Base-by-base conservation (phyloP, 1,140 invertebrate species). In the Bombus breviceps region DNA sequence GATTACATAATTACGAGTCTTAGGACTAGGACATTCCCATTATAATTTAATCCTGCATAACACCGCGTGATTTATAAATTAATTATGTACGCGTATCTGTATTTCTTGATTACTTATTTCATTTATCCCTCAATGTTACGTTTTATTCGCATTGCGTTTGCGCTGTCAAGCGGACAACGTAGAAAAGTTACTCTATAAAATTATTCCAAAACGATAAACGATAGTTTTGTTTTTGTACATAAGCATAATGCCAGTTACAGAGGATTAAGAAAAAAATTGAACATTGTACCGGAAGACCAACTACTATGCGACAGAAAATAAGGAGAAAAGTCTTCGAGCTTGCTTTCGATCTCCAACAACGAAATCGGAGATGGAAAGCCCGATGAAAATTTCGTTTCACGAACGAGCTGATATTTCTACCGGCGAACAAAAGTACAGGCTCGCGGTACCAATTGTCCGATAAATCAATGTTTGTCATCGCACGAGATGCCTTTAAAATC, bases 401-500 rank as follows among this genome's bases (percentile, higher is more conserved):
- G 53, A 53, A 75, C 43, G 68, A 69, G 34, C 34, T n/a, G 25
- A 6, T n/a, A 28, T 41, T 41, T 32, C 32, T 57, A 4, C 6
- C 47, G 4, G 5, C 3, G 47, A 18, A 37, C 22, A 76, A 34
- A 57, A 76, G 25, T 25, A 28, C 15, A 15, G 72, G 37, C n/a
- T 53, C 57, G 15, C 3, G 22, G 28, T 72, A n/a, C 18, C 28
- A 43, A 12, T 13, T 6, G 28, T 43, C 13, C 18, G 79, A 59
- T 41, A 53, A 59, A 81, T 22, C 68, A 59, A 72, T 39, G 68
- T 72, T 53, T 72, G 68, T 53, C 47, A 34, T 69, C 41, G 68
- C n/a, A 25, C 43, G 64, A n/a, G 43, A 41, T n/a, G 8, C n/a
- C 32, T n/a, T 43, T 66, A 75, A 64, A 75, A 82, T 82, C 81